Evolutionary conservation across 2,113 vertebrate genomes (phyloP).

Genomic region (Columba livia): DNA sequence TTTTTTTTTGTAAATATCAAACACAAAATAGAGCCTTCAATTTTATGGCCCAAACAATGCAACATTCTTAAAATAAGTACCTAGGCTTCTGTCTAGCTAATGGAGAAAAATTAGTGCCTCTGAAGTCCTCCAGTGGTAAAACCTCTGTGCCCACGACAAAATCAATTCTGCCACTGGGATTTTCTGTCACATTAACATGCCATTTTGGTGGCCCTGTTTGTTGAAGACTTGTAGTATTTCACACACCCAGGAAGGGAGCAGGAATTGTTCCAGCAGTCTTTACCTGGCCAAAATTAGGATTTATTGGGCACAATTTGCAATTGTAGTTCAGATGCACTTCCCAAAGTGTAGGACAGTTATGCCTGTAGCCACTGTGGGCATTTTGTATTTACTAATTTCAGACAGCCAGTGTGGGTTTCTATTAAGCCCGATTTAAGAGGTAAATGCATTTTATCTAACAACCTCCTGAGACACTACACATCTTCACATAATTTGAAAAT

Average conservation of each 20-base stretch:
- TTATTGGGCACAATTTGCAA: background rate
- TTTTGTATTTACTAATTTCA: background rate
- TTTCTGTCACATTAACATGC: background rate
- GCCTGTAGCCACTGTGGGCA: background rate
- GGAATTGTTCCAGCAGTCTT: background rate
- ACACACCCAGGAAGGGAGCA: background rate
- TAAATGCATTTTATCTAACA: background rate
- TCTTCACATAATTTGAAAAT: background rate
- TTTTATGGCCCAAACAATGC: background rate
- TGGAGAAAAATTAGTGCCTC: background rate
- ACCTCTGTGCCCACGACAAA: background rate
- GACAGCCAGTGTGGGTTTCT: background rate
- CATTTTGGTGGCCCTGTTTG: background rate
- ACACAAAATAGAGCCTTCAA: background rate
- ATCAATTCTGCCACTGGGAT: background rate
- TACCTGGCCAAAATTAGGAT: background rate
- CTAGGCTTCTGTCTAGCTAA: background rate
- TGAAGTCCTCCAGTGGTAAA: background rate
- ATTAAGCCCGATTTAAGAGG: background rate
- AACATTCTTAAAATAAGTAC: background rate
- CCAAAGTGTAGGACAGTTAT: background rate
- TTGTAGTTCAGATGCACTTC: background rate
- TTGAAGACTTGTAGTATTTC: background rate
- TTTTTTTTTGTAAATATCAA: background rate
- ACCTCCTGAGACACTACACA: rapidly evolving